Base-by-base conservation (phyloP, 1,140 invertebrate genomes). In the Harlomillsia oculata region DNA sequence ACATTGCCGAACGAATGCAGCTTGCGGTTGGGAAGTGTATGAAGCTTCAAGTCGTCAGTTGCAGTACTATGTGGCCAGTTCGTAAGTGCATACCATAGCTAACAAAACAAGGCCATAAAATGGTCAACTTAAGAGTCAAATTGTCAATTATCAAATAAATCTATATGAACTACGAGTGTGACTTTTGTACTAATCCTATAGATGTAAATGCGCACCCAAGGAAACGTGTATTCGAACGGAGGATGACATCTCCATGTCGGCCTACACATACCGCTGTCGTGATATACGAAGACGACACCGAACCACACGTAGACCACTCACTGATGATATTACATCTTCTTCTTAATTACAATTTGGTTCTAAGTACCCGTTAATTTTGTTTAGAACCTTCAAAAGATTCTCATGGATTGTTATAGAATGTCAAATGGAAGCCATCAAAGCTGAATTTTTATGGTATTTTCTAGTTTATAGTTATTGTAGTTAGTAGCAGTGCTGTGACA, bases 21-120 rank as follows among this genome's bases (percentile, higher is more conserved):
- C 80, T 0, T 82, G 81, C 59, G 80, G 76, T 41, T 83, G 81
- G 81, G 75, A 75, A 23, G 74, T 82, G 0, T 83, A 82, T 64
- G 68, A 72, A 20, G 72, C 74, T 21, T 68, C 70, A 25, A 71
- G 71, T 5, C 73, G 77, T 28, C 69, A 69, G 23, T 66, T 78
- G 9, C 71, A 77, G 34, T 76, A 76, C 48, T 79, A 76, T 66
- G 76, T 82, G 67, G 74, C 69, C 46, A 82, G 81, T 68, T 74
- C 77, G 80, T 83, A 74, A 80, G 80, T 75, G 53, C 56, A 21
- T 16, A 51, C 21, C 14, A 45, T 13, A 45, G 11, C 18, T 49
- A 9, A 30, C 26, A 52, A 16, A 52, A 34, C 18, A 26, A 30
- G 8, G 9, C 5, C 9, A 13, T n/a, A 14, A n/a, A 8, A 37